Percentiles rank a stretch among this genome's conserved stretches.
These are phyloP conservation scores for Gerris buenoi DNA, from an alignment of 1,140 invertebrate species.

Conservation along the genomic window DNA sequence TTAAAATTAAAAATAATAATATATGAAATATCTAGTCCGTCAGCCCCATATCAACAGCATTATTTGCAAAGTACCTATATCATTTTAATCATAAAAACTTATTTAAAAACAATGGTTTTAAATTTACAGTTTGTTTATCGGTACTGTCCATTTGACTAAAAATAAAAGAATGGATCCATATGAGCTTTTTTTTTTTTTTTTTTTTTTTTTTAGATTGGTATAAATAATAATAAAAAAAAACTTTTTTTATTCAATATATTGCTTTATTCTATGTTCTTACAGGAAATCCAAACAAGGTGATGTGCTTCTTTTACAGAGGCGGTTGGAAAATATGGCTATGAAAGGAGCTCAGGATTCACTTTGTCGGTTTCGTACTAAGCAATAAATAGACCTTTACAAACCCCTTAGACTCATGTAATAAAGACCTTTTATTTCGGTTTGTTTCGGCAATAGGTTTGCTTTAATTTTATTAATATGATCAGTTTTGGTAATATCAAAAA, in stretches of 20 bases:
- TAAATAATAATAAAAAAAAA: background rate
- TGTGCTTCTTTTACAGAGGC: background rate
- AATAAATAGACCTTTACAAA: background rate
- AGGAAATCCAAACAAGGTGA: background rate
- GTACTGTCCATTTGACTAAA: too few species aligned
- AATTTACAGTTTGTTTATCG: too few species aligned
- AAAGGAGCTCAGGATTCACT: background rate
- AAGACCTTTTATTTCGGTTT: background rate
- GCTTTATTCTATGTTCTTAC: background rate
- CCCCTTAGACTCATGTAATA: background rate
- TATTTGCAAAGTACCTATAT: too few species aligned
- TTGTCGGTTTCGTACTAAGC: background rate
- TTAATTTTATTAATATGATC: too few species aligned
- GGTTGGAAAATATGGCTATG: background rate
- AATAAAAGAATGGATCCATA: background rate
- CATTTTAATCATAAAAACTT: too few species aligned
- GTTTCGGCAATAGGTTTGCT: too few species aligned
- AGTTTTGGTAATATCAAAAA: too few species aligned
- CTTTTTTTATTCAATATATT: background rate
- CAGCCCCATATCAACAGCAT: too few species aligned
- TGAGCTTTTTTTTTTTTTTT: background rate
- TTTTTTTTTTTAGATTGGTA: background rate
- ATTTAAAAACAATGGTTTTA: too few species aligned
- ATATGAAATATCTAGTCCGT: too few species aligned
- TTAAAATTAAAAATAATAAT: too few species aligned